Conservation (phyloP, 2,797 vertebrate species). For the Enteromius paludinosus region DNA sequence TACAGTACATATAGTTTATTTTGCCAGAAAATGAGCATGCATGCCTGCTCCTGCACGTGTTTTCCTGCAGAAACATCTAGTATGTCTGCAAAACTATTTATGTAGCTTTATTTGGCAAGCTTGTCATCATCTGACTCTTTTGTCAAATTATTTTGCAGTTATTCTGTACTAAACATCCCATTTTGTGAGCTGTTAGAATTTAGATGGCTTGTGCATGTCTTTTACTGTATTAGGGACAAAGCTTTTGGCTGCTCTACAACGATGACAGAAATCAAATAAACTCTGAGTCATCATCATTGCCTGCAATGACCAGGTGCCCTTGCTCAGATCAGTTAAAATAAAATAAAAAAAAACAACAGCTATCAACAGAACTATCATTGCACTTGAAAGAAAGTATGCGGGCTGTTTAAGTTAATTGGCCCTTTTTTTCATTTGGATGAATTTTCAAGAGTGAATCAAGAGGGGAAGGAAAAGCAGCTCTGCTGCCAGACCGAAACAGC, state of each 20-base stretch:
- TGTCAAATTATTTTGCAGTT: background rate
- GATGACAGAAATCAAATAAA: background rate
- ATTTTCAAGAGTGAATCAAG: slow-evolving; percentile 29
- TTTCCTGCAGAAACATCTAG: background rate
- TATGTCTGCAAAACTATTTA: slow-evolving; percentile 12
- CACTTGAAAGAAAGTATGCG: slow-evolving; percentile 23
- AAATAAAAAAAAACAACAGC: background rate
- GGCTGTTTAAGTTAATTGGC: slow-evolving; percentile 37
- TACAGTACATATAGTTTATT: slow-evolving; percentile 14
- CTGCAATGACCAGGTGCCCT: slow-evolving; percentile 6
- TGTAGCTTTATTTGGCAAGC: slow-evolving; percentile 3
- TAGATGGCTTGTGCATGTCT: background rate
- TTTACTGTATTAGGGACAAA: slow-evolving; percentile 1
- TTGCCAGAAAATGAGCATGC: slow-evolving; percentile 2
- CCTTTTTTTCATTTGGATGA: slow-evolving; percentile 39
- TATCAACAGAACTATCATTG: slow-evolving; percentile 21
- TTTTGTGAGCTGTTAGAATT: background rate
- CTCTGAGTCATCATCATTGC: background rate
- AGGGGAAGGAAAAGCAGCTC: slow-evolving; percentile 33
- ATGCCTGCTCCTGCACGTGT: background rate
- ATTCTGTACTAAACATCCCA: background rate
- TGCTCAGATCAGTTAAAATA: background rate
- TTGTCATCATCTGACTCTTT: slow-evolving; percentile 7
- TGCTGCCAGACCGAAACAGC: slow-evolving; percentile 61
- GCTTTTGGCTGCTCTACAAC: background rate